These are phyloP conservation scores for Urosaurus nigricauda DNA, from an alignment of 2,797 vertebrate species.

Conservation along the genomic window DNA sequence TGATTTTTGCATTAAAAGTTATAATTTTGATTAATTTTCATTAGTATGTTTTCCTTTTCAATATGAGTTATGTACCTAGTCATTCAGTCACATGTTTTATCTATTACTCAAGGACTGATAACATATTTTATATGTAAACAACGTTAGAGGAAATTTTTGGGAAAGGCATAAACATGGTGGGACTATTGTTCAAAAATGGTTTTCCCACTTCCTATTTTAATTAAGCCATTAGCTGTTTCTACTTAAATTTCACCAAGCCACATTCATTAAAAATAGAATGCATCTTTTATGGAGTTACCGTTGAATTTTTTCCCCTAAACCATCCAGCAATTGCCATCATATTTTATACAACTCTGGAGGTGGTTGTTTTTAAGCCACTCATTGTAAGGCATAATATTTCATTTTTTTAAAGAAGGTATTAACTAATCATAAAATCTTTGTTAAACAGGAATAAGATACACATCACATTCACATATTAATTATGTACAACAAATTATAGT, in stretches of 20 bases:
- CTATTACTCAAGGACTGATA: slow-evolving; percentile 7
- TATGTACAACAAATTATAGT: neutral
- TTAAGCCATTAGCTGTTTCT: slow-evolving; percentile 6
- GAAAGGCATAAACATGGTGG: slow-evolving; percentile 3
- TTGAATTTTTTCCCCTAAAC: slow-evolving; percentile 28
- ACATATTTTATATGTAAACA: neutral
- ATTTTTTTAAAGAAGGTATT: slow-evolving; percentile 43
- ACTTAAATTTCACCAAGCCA: neutral
- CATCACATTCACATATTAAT: neutral
- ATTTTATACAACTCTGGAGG: slow-evolving; percentile 43
- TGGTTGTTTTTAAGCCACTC: slow-evolving; percentile 30
- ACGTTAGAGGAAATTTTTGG: neutral
- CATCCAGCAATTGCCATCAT: neutral
- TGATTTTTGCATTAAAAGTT: slow-evolving; percentile 12
- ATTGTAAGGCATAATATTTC: slow-evolving; percentile 60
- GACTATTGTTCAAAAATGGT: neutral
- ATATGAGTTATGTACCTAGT: slow-evolving; percentile 1
- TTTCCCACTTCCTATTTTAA: neutral
- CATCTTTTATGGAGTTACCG: neutral
- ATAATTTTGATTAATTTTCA: neutral
- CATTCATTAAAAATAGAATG: slow-evolving; percentile 9
- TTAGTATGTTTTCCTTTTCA: neutral
- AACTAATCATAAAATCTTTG: neutral
- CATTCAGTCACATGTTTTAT: neutral
- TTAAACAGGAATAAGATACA: slow-evolving; percentile 12